Percentiles rank a stretch among this genome's conserved stretches.
phyloP scores from a whole-genome alignment of 2,113 vertebrate species.

The Microcebus lehilahytsara region DNA sequence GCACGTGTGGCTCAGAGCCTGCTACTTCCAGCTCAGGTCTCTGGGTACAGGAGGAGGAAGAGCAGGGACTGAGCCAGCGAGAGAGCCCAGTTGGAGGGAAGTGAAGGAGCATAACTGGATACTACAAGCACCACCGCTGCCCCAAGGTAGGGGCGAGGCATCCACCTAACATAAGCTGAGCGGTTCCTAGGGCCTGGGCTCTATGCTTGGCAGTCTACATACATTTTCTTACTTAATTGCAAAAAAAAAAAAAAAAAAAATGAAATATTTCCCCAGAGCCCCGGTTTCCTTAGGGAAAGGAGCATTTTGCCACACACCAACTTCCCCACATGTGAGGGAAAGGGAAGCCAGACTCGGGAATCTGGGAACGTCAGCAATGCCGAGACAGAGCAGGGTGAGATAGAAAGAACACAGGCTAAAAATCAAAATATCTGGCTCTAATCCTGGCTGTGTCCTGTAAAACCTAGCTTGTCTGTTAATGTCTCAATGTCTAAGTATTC shows the following conservation, averaged over 20 bases:
- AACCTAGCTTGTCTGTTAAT: not conserved
- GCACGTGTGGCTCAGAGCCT: not conserved
- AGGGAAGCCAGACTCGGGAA: not conserved
- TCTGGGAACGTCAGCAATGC: not conserved
- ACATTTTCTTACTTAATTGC: not conserved
- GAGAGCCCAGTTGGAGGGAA: not conserved
- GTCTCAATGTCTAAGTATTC: not conserved
- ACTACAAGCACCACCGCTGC: not conserved
- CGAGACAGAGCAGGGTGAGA: fast-evolving
- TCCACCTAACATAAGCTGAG: fast-evolving
- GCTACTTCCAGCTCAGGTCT: not conserved
- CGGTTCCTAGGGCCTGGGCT: fast-evolving
- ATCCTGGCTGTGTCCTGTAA: not conserved
- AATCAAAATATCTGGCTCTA: not conserved
- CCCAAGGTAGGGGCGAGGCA: fast-evolving
- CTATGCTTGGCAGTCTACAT: fast-evolving
- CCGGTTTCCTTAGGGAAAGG: not conserved
- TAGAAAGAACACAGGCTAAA: not conserved
- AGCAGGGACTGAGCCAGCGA: not conserved
- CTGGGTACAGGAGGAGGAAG: fast-evolving
- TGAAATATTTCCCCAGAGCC: not conserved
- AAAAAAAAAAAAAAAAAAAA: not conserved
- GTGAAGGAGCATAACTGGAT: not conserved
- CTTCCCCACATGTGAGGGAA: not conserved
- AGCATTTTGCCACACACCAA: not conserved